phyloP scores from a whole-genome alignment of 2,797 vertebrate species.

The Mareca penelope region DNA sequence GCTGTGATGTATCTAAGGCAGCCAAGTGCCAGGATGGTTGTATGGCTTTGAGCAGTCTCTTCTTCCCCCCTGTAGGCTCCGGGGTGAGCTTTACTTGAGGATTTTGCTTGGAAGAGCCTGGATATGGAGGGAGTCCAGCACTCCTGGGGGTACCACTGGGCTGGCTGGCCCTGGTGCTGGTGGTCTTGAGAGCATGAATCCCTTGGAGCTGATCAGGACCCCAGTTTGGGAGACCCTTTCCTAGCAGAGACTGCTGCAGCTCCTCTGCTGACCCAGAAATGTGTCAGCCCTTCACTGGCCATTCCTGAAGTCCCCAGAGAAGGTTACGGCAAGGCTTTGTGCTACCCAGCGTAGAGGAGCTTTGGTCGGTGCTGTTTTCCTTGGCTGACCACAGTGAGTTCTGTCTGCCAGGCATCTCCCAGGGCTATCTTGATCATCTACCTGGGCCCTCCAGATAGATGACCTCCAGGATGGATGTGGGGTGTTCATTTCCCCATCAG shows the following conservation, averaged over 20 bases:
- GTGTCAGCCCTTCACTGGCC: not conserved
- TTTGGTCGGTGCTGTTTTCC: not conserved
- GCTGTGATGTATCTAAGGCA: fast-evolving
- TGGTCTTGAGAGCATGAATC: not conserved
- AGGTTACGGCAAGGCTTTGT: not conserved
- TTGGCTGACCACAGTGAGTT: not conserved
- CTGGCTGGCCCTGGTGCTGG: not conserved
- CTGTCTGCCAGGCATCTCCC: not conserved
- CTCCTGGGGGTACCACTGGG: fast-evolving
- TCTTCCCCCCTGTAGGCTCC: not conserved
- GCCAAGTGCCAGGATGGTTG: not conserved
- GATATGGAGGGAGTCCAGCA: not conserved
- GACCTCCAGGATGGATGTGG: not conserved
- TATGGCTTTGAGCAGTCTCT: fast-evolving
- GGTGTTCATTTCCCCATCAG: not conserved
- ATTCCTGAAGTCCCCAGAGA: not conserved
- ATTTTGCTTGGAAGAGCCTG: not conserved
- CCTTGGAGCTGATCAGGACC: not conserved
- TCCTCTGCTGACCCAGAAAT: not conserved
- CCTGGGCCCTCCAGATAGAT: fast-evolving
- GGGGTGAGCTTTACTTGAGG: not conserved
- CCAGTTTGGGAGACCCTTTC: not conserved
- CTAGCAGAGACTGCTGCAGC: not conserved
- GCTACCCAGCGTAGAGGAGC: not conserved
- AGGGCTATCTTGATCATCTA: not conserved